Conservation (phyloP, 2,888 invertebrate genomes). For the Epirrita christyi region DNA sequence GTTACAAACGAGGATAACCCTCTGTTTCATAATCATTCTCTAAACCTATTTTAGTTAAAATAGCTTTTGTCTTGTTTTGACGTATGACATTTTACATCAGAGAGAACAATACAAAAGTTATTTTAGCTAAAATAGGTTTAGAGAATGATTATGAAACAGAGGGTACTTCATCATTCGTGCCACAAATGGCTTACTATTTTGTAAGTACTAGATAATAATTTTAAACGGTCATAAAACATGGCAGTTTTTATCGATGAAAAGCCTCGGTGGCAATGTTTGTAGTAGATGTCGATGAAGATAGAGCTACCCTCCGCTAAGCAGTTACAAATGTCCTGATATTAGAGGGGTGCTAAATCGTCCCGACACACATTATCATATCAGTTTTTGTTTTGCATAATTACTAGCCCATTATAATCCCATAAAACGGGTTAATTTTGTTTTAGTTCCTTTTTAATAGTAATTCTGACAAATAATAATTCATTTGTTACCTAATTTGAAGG, state of each 20-base stretch:
- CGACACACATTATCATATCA: constrained; percentile 75
- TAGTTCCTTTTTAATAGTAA: not conserved
- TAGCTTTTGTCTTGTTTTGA: too few relatives aligned
- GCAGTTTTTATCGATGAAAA: constrained; percentile 59
- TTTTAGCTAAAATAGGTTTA: too few relatives aligned
- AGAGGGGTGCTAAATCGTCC: constrained; percentile 80
- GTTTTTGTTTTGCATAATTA: constrained; percentile 75
- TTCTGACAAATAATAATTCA: not conserved
- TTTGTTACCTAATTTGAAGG: too few relatives aligned
- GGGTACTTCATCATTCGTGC: not conserved
- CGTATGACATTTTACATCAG: too few relatives aligned
- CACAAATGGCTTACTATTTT: constrained; percentile 15
- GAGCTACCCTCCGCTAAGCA: constrained; percentile 59
- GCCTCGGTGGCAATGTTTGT: constrained; percentile 59
- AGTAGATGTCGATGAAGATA: constrained; percentile 59
- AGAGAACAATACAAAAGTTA: too few relatives aligned
- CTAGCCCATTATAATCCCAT: constrained; percentile 29
- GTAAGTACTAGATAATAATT: constrained; percentile 13
- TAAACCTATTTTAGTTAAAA: too few relatives aligned
- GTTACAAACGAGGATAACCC: too few relatives aligned
- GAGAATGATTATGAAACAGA: not conserved
- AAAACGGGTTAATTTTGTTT: constrained; percentile 23
- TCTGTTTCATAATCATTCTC: too few relatives aligned
- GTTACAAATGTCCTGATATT: constrained; percentile 65
- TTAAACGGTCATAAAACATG: constrained; percentile 54